Evolutionary conservation across 1,140 invertebrate genomes (phyloP).

Genomic region (Meloidogyne hapla): DNA sequence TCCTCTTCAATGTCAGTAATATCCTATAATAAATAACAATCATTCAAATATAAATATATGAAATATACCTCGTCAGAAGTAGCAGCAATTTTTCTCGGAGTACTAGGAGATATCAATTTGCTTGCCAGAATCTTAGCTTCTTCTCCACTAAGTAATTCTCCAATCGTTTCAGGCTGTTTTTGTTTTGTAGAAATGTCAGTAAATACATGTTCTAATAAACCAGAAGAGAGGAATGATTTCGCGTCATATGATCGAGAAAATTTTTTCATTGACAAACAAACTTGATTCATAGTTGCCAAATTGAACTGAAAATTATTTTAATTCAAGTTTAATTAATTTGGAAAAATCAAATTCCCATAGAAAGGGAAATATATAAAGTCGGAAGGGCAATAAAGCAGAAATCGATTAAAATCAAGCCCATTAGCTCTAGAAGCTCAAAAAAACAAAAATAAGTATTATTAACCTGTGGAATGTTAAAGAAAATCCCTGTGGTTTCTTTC

Average conservation of each 20-base stretch:
- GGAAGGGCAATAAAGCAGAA: no score
- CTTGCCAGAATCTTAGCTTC: not conserved
- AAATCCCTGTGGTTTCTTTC: constrained; percentile 5
- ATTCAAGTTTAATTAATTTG: no score
- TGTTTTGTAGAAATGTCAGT: not conserved
- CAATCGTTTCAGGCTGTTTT: not conserved
- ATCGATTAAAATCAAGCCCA: no score
- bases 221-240: not conserved
- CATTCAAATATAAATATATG: not conserved
- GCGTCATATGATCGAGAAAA: not conserved
- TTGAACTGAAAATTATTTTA: not conserved
- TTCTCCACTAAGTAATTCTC: not conserved
- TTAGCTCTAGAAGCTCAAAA: no score
- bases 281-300: not conserved
- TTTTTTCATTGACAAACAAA: not conserved
- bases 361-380: no score
- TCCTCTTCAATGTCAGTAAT: constrained; percentile 10
- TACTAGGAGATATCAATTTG: no score
- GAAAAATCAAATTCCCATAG: no score
- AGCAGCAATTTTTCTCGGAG: not conserved
- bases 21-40: constrained; percentile 9
- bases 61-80: not conserved
- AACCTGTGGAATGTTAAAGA: constrained; percentile 24
- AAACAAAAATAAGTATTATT: no score
- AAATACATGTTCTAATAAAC: not conserved